Evolutionary conservation across 2,888 invertebrate species (phyloP), one percentile per base, ranked within the genome.

Genomic region (Platerodrilus igneus): DNA sequence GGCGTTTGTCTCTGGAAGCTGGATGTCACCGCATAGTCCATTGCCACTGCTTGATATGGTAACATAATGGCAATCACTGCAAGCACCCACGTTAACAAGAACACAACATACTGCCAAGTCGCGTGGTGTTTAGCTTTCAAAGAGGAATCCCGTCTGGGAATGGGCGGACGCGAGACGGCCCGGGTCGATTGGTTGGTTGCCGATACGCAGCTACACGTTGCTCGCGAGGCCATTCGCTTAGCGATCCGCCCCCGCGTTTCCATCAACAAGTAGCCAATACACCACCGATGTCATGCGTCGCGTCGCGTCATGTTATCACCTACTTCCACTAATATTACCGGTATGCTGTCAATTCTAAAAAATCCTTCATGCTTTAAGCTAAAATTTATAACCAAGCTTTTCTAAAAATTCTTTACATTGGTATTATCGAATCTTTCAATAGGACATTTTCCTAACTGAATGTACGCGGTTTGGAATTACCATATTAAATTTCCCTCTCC

Each of bases 41-140:
- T 89, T 63, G 90, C 86, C 63, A 89, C 86, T 55, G 84, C 82
- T 74, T 87, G 88, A 72, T 88, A 88, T 62, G 88, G 88, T 77
- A 88, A 77, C 88, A 88, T 88, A 57, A 48, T 55, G 32, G 45
- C 31, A 44, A 43, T 41, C 45, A 42, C 42, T 33, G 26, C 42
- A 50, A 47, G 42, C 49, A 47, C 51, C 40, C 51, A 43, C 48
- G 48, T 45, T 33, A 44, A 48, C 50, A 43, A 46, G 39, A 47
- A 41, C 50, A 48, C 48, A 45, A 40, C 40, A 40, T 35, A 50
- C 50, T 48, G 47, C 37, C 37, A 40, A 32, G 40, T 31, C 44
- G 40, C 44, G 44, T 45, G 38, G 40, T 40, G 16, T 32, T 29
- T 11, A 26, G 26, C 34, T 33, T 42, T 42, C 42, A 36, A 19